phyloP scores from a whole-genome alignment of 2,113 vertebrate genomes.

The Anas platyrhynchos region DNA sequence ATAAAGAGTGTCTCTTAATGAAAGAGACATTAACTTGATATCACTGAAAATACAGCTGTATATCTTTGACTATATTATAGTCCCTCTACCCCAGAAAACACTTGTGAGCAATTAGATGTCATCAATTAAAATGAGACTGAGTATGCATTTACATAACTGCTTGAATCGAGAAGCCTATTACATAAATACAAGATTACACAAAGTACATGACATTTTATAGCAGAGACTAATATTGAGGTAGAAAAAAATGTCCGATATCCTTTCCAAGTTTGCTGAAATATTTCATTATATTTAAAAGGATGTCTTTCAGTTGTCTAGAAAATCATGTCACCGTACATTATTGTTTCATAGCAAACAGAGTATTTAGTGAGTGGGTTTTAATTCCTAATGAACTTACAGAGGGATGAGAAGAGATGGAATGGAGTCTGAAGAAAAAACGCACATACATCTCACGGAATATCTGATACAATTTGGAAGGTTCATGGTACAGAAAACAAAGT shows the following conservation, averaged over 20 bases:
- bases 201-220: background rate
- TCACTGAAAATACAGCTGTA: background rate
- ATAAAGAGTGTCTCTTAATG: background rate
- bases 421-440: slow-evolving; percentile 96
- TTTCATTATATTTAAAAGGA: background rate
- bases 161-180: background rate
- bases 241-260: background rate
- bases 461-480: slow-evolving; percentile 94
- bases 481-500: slow-evolving; percentile 96
- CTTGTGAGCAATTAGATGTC: background rate
- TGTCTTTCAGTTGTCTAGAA: background rate
- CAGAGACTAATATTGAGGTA: background rate
- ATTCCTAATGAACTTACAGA: slow-evolving; percentile 85
- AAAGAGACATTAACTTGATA: background rate
- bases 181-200: background rate
- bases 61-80: background rate
- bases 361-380: slow-evolving; percentile 11
- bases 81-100: background rate
- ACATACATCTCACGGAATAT: slow-evolving; percentile 98
- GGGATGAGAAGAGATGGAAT: slow-evolving; percentile 95
- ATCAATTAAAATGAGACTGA: background rate
- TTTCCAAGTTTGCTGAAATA: background rate
- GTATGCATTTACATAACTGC: background rate
- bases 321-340: background rate
- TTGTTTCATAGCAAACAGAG: slow-evolving; percentile 13